phyloP scores from a whole-genome alignment of 37 sponge, comb jelly and placozoan species.

The Ephydatia muelleri region DNA sequence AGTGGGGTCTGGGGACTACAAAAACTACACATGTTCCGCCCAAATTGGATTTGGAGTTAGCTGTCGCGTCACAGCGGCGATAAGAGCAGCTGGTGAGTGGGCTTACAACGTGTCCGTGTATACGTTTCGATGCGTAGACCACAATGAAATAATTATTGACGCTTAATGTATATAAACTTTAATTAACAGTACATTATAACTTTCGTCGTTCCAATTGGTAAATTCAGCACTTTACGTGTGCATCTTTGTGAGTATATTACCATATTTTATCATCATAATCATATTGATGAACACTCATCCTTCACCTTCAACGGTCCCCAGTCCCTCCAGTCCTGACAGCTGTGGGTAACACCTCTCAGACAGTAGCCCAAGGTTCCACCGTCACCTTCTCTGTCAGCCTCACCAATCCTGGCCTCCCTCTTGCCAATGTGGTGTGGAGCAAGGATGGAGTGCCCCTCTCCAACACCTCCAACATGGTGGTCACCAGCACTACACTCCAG shows the following conservation, averaged over 20 bases:
- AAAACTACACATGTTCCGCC: background rate
- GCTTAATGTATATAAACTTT: too few relatives aligned
- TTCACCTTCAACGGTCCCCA: too few relatives aligned
- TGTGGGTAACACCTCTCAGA: background rate
- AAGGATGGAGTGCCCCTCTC: background rate
- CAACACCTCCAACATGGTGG: background rate
- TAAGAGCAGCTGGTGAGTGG: background rate
- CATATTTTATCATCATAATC: too few relatives aligned
- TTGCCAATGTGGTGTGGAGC: background rate
- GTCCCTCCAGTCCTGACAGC: background rate
- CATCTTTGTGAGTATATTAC: too few relatives aligned
- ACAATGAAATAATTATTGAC: too few relatives aligned
- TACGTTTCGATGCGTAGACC: too few relatives aligned
- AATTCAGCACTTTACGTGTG: too few relatives aligned
- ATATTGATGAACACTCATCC: too few relatives aligned
- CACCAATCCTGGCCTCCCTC: background rate
- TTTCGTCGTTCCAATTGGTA: too few relatives aligned
- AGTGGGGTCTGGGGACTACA: background rate
- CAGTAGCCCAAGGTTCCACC: background rate
- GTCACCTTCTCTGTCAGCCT: background rate
- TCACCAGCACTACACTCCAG: background rate
- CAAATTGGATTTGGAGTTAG: slow-evolving; percentile 7
- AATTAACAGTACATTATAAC: too few relatives aligned
- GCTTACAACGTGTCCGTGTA: too few relatives aligned
- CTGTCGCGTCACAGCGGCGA: background rate